A percentile compares a stretch with the other conserved stretches of the same genome.
These are phyloP conservation scores for Drosophila parthenogenetica DNA, from an alignment of 2,888 invertebrate genomes.

Conservation along the genomic window DNA sequence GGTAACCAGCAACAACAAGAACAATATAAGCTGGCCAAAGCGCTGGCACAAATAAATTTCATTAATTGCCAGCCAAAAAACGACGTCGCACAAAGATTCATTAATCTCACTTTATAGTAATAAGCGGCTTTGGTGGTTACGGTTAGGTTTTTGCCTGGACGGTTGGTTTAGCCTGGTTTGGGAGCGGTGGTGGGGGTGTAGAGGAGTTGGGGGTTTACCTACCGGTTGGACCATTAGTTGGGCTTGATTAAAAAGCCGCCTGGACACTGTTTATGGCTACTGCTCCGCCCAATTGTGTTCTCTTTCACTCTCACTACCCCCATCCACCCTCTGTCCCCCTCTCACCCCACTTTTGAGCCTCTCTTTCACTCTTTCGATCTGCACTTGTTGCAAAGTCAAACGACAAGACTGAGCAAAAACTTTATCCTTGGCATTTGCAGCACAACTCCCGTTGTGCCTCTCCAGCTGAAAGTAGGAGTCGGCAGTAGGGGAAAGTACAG, in stretches of 20 bases:
- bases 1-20: slow-evolving; percentile 39
- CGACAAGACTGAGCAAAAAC: slow-evolving; percentile 65
- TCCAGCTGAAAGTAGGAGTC: slow-evolving; percentile 8
- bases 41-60: slow-evolving; percentile 71
- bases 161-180: neutral
- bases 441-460: slow-evolving; percentile 33
- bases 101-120: slow-evolving; percentile 83
- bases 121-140: slow-evolving; percentile 79
- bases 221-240: slow-evolving; percentile 66
- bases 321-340: neutral
- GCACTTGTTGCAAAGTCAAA: slow-evolving; percentile 79
- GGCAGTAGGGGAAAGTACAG: slow-evolving; percentile 27
- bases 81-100: slow-evolving; percentile 61
- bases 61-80: slow-evolving; percentile 77
- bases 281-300: slow-evolving; percentile 1
- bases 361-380: slow-evolving; percentile 19
- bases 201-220: slow-evolving; percentile 25
- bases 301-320: neutral
- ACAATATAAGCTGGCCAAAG: slow-evolving; percentile 59
- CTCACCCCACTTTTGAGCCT: neutral
- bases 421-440: slow-evolving; percentile 65
- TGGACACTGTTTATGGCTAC: slow-evolving; percentile 39
- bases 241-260: slow-evolving; percentile 74
- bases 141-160: slow-evolving; percentile 47
- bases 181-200: neutral